These are phyloP conservation scores for Tragelaphus eurycerus DNA, from an alignment of 2,797 vertebrate genomes.

Conservation along the genomic window DNA sequence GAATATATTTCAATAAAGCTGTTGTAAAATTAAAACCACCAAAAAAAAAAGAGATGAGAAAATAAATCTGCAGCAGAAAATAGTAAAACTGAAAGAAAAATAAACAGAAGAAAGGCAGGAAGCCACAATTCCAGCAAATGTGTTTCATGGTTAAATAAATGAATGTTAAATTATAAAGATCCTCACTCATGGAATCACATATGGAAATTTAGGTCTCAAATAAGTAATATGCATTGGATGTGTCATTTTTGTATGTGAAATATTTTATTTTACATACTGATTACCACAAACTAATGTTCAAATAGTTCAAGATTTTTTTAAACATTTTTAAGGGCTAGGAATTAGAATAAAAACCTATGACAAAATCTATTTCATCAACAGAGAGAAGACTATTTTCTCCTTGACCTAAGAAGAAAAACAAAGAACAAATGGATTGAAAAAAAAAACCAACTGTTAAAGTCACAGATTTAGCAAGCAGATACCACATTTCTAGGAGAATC, in stretches of 20 bases:
- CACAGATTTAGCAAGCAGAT: not conserved
- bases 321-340: not conserved
- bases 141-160: constrained; percentile 15
- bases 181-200: not conserved
- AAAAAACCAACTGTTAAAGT: not conserved
- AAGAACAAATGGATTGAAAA: not conserved
- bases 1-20: not conserved
- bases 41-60: not conserved
- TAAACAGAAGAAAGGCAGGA: not conserved
- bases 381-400: constrained; percentile 14
- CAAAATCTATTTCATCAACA: constrained; percentile 16
- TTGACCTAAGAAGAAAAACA: constrained; percentile 23
- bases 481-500: not conserved
- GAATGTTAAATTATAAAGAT: not conserved
- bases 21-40: not conserved
- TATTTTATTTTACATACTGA: not conserved
- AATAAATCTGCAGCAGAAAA: not conserved
- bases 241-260: not conserved
- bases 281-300: not conserved
- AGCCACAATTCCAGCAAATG: not conserved
- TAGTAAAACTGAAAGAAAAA: not conserved
- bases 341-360: constrained; percentile 30
- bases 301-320: not conserved
- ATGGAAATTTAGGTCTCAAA: not conserved
- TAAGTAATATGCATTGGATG: not conserved